A percentile compares a stretch with the other conserved stretches of the same genome.
These are phyloP conservation scores for Esox lucius DNA, from an alignment of 2,797 vertebrate genomes.

Conservation along the genomic window DNA sequence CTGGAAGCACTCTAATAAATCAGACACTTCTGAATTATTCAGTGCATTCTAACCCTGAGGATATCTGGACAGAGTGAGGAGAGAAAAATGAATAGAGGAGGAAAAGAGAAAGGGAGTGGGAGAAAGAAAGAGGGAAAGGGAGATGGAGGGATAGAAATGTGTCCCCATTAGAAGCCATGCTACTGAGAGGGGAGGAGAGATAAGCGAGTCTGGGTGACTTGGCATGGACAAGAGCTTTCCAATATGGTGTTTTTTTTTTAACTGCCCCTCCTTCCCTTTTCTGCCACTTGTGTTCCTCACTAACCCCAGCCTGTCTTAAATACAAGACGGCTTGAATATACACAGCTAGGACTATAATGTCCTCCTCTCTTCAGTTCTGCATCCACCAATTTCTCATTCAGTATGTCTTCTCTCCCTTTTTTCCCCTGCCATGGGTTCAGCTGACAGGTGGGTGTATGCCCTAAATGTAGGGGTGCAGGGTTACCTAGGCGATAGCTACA, in stretches of 20 bases:
- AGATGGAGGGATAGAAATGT: constrained; percentile 7
- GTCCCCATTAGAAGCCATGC: neutral
- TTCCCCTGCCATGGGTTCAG: constrained; percentile 10
- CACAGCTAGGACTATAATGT: neutral
- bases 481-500: neutral
- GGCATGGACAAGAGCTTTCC: neutral
- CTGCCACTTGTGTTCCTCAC: neutral
- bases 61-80: constrained; percentile 42
- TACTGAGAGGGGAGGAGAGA: constrained; percentile 21
- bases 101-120: constrained; percentile 21
- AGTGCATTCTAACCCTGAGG: constrained; percentile 53
- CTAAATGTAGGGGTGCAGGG: neutral
- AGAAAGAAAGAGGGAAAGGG: neutral
- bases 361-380: neutral
- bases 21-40: constrained; percentile 67
- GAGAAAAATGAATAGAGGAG: constrained; percentile 20
- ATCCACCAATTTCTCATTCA: neutral
- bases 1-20: constrained; percentile 62
- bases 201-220: constrained; percentile 17
- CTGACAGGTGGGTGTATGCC: neutral
- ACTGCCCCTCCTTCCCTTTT: neutral
- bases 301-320: neutral
- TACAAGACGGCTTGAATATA: neutral
- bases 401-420: constrained; percentile 28
- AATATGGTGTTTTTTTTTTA: neutral